phyloP scores from a whole-genome alignment of 2,888 invertebrate genomes.

The Watsonalla binaria region DNA sequence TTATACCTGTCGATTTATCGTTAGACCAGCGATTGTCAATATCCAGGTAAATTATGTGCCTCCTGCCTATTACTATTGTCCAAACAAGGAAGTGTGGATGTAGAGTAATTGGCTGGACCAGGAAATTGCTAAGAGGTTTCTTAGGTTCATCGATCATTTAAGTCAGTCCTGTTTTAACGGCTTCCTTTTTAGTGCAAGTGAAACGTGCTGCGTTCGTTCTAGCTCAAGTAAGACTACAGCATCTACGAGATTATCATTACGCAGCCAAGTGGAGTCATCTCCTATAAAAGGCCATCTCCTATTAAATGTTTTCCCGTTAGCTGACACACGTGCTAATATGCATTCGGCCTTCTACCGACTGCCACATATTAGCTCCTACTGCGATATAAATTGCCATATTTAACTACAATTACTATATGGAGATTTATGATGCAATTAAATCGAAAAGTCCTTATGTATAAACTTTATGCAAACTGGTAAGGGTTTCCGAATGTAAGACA shows the following conservation, averaged over 20 bases:
- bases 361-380: conserved; percentile 18
- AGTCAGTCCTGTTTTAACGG: conserved; percentile 29
- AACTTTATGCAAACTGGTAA: conserved; percentile 16
- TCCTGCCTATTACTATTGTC: conserved; percentile 45
- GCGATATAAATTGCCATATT: conserved; percentile 43
- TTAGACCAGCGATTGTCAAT: conserved; percentile 39
- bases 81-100: conserved; percentile 61
- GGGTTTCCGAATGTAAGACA: conserved; percentile 24
- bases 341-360: conserved; percentile 30
- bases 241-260: conserved; percentile 29
- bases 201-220: conserved; percentile 28
- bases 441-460: conserved; percentile 30
- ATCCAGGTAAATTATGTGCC: conserved; percentile 50
- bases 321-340: conserved; percentile 42
- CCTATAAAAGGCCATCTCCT: conserved; percentile 46
- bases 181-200: conserved; percentile 35
- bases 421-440: conserved; percentile 49
- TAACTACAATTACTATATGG: conserved; percentile 41
- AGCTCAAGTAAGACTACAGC: conserved; percentile 24
- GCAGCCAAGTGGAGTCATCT: conserved; percentile 31
- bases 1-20: conserved; percentile 42
- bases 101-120: conserved; percentile 49
- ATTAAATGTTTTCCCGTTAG: conserved; percentile 48
- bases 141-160: conserved; percentile 49
- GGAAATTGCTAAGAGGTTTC: conserved; percentile 50